Percentiles rank a stretch among this genome's conserved stretches.
These are phyloP conservation scores for Pollenia griseotomentosa DNA, from an alignment of 2,888 invertebrate genomes.

Conservation along the genomic window DNA sequence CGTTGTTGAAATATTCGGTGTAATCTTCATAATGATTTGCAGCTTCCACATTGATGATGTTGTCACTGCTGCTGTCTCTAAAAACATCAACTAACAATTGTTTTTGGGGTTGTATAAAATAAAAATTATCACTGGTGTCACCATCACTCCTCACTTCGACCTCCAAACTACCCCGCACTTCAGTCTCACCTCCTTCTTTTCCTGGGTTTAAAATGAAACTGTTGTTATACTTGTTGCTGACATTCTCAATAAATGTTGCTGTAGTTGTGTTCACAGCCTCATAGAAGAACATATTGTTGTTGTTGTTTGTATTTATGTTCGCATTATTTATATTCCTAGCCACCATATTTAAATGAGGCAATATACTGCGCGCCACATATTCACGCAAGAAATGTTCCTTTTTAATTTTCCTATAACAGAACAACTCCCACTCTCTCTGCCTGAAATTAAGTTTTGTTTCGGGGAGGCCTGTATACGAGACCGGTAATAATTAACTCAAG, in stretches of 20 bases:
- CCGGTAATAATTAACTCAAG: constrained; percentile 45
- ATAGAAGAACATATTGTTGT: constrained; percentile 5
- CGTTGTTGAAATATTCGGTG: constrained; percentile 55
- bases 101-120: constrained; percentile 77
- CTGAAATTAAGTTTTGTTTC: background rate
- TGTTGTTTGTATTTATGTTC: constrained; percentile 22
- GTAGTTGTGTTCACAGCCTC: constrained; percentile 6
- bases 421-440: constrained; percentile 4
- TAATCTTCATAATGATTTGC: constrained; percentile 57
- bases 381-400: constrained; percentile 75
- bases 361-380: constrained; percentile 77
- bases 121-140: constrained; percentile 73
- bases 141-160: background rate
- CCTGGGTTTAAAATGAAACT: constrained; percentile 36
- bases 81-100: constrained; percentile 68
- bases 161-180: background rate
- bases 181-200: background rate
- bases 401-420: constrained; percentile 9
- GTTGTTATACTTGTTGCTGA: constrained; percentile 38
- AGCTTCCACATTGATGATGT: constrained; percentile 14
- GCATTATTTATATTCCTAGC: constrained; percentile 25
- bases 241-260: constrained; percentile 5
- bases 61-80: background rate
- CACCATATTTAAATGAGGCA: constrained; percentile 72
- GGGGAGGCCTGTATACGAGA: background rate